Evolutionary conservation across 1,140 invertebrate genomes (phyloP).

Genomic region (Temnothorax nylanderi): DNA sequence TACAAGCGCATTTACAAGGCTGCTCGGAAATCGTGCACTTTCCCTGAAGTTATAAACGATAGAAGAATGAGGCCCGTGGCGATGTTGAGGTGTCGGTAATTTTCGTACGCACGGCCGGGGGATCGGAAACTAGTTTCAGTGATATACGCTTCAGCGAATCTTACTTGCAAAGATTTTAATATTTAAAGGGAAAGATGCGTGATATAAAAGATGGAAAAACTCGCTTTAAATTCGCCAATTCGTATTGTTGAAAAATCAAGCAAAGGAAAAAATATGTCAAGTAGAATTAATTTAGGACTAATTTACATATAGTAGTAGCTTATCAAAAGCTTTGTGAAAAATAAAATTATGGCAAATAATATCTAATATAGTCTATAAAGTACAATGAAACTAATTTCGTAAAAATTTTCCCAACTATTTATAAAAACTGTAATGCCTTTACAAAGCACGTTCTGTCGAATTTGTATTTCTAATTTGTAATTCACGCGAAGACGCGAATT

Average conservation of each 20-base stretch:
- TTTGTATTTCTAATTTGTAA: not conserved
- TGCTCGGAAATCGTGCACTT: constrained; percentile 2
- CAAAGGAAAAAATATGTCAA: not conserved
- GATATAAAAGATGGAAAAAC: not conserved
- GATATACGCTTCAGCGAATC: constrained; percentile 9
- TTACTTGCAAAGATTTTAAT: not conserved
- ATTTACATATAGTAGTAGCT: not conserved
- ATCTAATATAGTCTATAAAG: not conserved
- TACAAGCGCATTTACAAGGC: not conserved
- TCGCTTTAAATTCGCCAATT: not conserved
- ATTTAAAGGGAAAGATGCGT: not conserved
- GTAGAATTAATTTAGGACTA: not conserved
- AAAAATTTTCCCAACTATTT: not conserved
- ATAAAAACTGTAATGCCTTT: not conserved
- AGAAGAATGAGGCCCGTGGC: not conserved
- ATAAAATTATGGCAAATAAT: not conserved
- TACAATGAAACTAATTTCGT: not conserved
- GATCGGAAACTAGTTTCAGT: constrained; percentile 10
- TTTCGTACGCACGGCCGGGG: not conserved
- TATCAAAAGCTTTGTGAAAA: not conserved
- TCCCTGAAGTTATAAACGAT: not conserved
- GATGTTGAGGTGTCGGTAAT: not conserved
- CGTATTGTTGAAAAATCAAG: not conserved
- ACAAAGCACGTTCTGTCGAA: not conserved
- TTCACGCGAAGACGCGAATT: not conserved